A percentile compares a stretch with the other conserved stretches of the same genome.
phyloP scores from a whole-genome alignment of 2,888 invertebrate genomes.

The Notodonta dromedarius region DNA sequence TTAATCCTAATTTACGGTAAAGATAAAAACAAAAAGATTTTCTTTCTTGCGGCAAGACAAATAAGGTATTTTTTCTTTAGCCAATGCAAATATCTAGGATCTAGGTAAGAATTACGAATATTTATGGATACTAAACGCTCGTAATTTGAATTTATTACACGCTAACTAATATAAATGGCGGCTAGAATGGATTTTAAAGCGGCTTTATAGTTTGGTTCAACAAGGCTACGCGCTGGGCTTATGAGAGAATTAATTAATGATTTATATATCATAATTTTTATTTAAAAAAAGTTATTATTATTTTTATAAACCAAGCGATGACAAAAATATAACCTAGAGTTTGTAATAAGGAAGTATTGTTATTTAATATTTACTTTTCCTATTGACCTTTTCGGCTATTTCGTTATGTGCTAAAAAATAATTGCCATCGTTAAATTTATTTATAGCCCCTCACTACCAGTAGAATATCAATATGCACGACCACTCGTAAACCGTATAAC shows the following conservation, averaged over 20 bases:
- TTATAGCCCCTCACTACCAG: background rate
- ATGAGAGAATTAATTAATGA: background rate
- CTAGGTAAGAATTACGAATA: background rate
- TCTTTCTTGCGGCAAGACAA: background rate
- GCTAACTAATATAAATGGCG: constrained; percentile 3
- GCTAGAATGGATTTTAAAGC: constrained; percentile 2
- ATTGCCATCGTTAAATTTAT: background rate
- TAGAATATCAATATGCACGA: constrained; percentile 38
- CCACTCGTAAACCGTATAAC: constrained; percentile 29
- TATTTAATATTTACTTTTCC: too few species aligned
- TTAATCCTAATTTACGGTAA: too few species aligned
- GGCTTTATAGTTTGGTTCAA: background rate
- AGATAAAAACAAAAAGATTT: too few species aligned
- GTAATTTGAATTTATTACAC: constrained; percentile 1
- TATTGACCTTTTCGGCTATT: too few species aligned
- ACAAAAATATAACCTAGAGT: too few species aligned
- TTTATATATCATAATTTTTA: background rate
- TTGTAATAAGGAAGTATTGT: too few species aligned
- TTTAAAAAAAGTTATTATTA: too few species aligned
- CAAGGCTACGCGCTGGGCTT: background rate
- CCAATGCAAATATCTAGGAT: constrained; percentile 3
- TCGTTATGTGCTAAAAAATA: too few species aligned
- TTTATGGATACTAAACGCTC: background rate
- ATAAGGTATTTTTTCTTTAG: background rate
- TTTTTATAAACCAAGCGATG: too few species aligned